These are phyloP conservation scores for Clepsis dumicolana DNA, from an alignment of 2,888 invertebrate genomes.

Conservation along the genomic window DNA sequence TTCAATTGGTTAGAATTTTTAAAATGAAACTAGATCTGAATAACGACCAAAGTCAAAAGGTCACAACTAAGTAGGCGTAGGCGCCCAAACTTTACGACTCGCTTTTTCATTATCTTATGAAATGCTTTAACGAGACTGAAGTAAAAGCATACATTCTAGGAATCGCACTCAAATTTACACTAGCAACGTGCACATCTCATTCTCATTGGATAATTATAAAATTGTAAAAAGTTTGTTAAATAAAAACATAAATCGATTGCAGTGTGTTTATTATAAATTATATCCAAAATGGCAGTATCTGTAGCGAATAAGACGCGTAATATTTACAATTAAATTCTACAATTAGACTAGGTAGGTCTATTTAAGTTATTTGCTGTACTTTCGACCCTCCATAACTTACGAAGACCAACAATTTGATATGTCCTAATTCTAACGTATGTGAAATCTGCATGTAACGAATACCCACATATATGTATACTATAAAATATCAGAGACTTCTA, in stretches of 20 bases:
- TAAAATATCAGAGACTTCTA: no score
- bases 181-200: slow-evolving; percentile 70
- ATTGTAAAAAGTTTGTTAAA: slow-evolving; percentile 74
- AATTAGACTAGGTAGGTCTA: neutral
- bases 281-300: slow-evolving; percentile 65
- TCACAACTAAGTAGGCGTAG: neutral
- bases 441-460: no score
- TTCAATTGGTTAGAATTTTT: neutral
- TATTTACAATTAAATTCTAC: neutral
- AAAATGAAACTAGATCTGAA: slow-evolving; percentile 5
- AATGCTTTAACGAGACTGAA: slow-evolving; percentile 67
- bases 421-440: no score
- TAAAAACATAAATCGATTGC: slow-evolving; percentile 67
- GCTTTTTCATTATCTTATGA: slow-evolving; percentile 48
- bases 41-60: slow-evolving; percentile 10
- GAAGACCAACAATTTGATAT: neutral
- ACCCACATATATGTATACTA: no score
- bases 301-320: neutral
- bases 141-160: slow-evolving; percentile 52
- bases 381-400: neutral
- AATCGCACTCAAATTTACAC: slow-evolving; percentile 56
- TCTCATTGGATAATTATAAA: slow-evolving; percentile 63
- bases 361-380: neutral
- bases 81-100: slow-evolving; percentile 30
- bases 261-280: slow-evolving; percentile 61